A percentile compares a stretch with the other conserved stretches of the same genome.
These are phyloP conservation scores for Callionymus lyra DNA, from an alignment of 2,113 vertebrate genomes.

Conservation along the genomic window DNA sequence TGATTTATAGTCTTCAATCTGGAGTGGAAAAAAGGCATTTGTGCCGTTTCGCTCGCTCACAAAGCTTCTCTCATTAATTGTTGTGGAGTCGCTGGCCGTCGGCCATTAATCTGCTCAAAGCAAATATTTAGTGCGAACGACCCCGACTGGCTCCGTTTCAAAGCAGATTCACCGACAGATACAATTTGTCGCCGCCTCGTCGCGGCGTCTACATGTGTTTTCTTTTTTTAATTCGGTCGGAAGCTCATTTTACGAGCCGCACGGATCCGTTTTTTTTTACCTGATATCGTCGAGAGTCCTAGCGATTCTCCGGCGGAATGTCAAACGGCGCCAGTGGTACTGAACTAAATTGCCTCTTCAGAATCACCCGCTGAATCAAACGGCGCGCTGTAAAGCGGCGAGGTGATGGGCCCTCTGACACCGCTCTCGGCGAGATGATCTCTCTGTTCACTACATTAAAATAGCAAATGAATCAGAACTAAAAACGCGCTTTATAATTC, in stretches of 20 bases:
- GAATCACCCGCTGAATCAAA: slow-evolving; percentile 34
- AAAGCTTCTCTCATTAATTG: slow-evolving; percentile 55
- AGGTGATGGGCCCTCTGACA: slow-evolving; percentile 35
- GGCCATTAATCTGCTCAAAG: slow-evolving; percentile 45
- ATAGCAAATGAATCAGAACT: slow-evolving; percentile 59
- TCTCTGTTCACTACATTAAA: slow-evolving; percentile 58
- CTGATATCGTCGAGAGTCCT: slow-evolving; percentile 5
- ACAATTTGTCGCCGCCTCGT: slow-evolving; percentile 17
- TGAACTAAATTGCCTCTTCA: slow-evolving; percentile 40
- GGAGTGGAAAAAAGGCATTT: slow-evolving; percentile 37
- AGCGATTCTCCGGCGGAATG: slow-evolving; percentile 11
- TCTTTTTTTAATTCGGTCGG: background rate
- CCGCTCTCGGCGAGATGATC: slow-evolving; percentile 36
- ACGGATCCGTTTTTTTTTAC: background rate
- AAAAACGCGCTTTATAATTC: slow-evolving; percentile 56
- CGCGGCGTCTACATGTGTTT: background rate
- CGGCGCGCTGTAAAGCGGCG: slow-evolving; percentile 34
- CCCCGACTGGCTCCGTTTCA: slow-evolving; percentile 52
- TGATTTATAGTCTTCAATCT: slow-evolving; percentile 49
- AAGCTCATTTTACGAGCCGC: background rate
- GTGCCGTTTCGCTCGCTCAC: slow-evolving; percentile 45
- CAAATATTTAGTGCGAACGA: slow-evolving; percentile 59
- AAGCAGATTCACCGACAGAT: slow-evolving; percentile 48
- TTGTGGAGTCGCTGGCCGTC: slow-evolving; percentile 59
- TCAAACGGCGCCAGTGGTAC: slow-evolving; percentile 22